Evolutionary conservation across 2,113 vertebrate genomes (phyloP), one percentile per base, ranked within the genome.

Genomic region (Bothrops jararaca): DNA sequence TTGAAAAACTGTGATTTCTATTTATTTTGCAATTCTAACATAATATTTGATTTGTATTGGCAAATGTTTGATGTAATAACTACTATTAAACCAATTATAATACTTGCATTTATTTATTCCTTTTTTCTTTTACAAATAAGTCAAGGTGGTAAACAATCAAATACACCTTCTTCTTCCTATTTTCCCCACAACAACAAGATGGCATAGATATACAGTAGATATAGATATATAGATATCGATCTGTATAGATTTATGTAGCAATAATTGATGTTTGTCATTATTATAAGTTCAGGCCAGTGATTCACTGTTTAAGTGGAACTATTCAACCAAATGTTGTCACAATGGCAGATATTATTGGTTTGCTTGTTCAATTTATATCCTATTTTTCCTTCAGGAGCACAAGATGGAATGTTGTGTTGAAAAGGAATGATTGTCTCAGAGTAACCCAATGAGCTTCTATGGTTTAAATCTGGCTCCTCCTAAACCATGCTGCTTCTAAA

Each of bases 291-390:
- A 89, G n/a, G 1, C 2, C 60, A 89, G 18, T 85, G 42, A 89
- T 4, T 11, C 22, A 89, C n/a, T 90, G 64, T 54, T 34, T 56
- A 92, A 89, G 93, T 95, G 52, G 89, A 74, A 45, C 24, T 18
- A 85, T 92, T 93, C 88, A 56, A 92, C 88, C 18, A 64, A 93
- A 93, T 93, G 23, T 85, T 94, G 85, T 92, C 93, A 48, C 91
- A 50, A 91, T 90, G 39, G 85, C 92, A 94, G 57, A 92, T 94
- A 29, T 92, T 39, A 39, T 74, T 74, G 2, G n/a, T 74, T 80
- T 80, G 2, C 22, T 80, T 80, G 18, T 42, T 80, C 34, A 22
- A 39, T 9, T 80, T 80, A 80, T 80, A 42, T 22, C 34, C 34
- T 13, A 18, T n/a, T 74, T 39, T 74, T 74, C n/a, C 15, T 69